A percentile compares a stretch with the other conserved stretches of the same genome.
phyloP scores from a whole-genome alignment of 2,888 invertebrate species.

The Subacronicta megacephala region DNA sequence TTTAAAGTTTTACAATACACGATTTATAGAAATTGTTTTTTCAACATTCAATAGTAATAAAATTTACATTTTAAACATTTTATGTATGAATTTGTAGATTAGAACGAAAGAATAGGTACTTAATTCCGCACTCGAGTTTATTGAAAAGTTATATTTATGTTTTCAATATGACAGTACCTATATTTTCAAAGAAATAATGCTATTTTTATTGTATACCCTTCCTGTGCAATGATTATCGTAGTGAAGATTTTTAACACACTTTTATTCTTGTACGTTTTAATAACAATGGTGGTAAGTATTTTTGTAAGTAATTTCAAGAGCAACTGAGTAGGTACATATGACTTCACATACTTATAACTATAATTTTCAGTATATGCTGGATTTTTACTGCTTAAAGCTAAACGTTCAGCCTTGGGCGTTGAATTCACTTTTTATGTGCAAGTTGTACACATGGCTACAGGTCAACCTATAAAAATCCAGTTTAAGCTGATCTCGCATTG shows the following conservation, averaged over 20 bases:
- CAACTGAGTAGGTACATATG: too few species aligned
- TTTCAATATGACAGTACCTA: not conserved
- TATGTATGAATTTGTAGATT: slow-evolving; percentile 10
- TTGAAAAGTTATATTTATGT: not conserved
- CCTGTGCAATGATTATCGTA: slow-evolving; percentile 36
- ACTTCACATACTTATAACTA: too few species aligned
- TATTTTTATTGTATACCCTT: slow-evolving; percentile 11
- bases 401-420: too few species aligned
- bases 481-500: too few species aligned
- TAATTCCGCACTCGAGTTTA: slow-evolving; percentile 3
- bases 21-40: slow-evolving; percentile 24
- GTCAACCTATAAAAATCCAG: too few species aligned
- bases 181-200: slow-evolving; percentile 35
- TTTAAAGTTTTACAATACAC: not conserved
- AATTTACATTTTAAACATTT: slow-evolving; percentile 14
- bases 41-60: slow-evolving; percentile 28
- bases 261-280: slow-evolving; percentile 11
- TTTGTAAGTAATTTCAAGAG: too few species aligned
- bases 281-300: slow-evolving; percentile 58
- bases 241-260: slow-evolving; percentile 18
- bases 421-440: too few species aligned
- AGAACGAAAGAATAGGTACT: not conserved
- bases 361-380: too few species aligned
- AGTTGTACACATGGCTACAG: too few species aligned
- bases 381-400: too few species aligned